These are phyloP conservation scores for Oscheius sp. DNA, from an alignment of 2,888 invertebrate species.

Conservation along the genomic window DNA sequence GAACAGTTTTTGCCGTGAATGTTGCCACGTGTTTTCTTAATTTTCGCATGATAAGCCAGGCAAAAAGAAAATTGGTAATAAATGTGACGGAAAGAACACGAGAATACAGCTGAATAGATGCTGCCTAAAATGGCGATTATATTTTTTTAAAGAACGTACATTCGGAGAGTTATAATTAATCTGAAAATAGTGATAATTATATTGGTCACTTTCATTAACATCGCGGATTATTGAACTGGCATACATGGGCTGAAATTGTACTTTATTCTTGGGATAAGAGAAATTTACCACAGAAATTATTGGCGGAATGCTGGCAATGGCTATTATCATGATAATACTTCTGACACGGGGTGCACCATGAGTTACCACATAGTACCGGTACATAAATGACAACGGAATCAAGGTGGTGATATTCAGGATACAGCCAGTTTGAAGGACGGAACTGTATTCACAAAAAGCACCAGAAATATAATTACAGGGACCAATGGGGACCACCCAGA, in stretches of 20 bases:
- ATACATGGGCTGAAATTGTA: neutral
- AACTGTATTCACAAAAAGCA: slow-evolving; percentile 1
- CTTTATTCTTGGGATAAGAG: neutral
- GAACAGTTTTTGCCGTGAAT: neutral
- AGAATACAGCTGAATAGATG: too few relatives aligned
- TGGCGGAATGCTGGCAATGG: neutral
- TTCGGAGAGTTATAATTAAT: neutral
- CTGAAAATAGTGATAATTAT: neutral
- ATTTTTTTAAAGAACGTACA: too few relatives aligned
- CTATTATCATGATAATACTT: neutral
- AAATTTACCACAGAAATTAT: slow-evolving; percentile 7
- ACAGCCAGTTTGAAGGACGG: neutral
- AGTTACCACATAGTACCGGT: slow-evolving; percentile 7
- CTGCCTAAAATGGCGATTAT: neutral
- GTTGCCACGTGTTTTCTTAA: neutral
- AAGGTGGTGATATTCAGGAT: slow-evolving; percentile 19
- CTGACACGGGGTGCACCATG: slow-evolving; percentile 7
- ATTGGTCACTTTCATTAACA: neutral
- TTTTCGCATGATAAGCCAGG: neutral
- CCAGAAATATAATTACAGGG: neutral
- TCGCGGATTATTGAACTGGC: neutral
- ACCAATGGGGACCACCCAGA: slow-evolving; percentile 13
- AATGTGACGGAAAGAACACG: neutral
- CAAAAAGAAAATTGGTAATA: neutral
- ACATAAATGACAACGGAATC: slow-evolving; percentile 14